A percentile compares a stretch with the other conserved stretches of the same genome.
Evolutionary conservation across 2,888 invertebrate species (phyloP).

Genomic region (Anticlea derivata): DNA sequence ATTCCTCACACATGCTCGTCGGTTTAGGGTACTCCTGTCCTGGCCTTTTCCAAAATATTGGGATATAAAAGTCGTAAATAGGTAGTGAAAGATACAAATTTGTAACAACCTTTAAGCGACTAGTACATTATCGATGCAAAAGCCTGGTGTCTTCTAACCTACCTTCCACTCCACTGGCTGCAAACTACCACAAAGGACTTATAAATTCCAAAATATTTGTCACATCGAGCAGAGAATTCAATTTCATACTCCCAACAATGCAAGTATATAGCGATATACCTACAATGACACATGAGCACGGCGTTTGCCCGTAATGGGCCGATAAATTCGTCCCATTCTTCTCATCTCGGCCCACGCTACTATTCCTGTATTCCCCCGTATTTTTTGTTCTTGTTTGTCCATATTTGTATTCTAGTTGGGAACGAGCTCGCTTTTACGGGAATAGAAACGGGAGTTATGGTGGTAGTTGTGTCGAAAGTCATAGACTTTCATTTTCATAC

Average conservation of each 20-base stretch:
- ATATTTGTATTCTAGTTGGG: constrained; percentile 42
- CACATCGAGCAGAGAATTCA: neutral
- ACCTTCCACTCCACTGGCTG: too few species aligned
- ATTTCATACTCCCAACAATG: constrained; percentile 11
- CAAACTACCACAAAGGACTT: too few species aligned
- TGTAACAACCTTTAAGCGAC: too few species aligned
- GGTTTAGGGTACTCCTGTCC: too few species aligned
- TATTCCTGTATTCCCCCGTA: constrained; percentile 42
- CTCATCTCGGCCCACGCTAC: constrained; percentile 40
- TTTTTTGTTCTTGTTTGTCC: constrained; percentile 45
- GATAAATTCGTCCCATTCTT: constrained; percentile 52
- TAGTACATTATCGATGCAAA: too few species aligned
- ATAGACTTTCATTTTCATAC: constrained; percentile 28
- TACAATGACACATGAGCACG: constrained; percentile 46
- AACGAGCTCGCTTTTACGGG: constrained; percentile 31
- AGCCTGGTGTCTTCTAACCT: too few species aligned
- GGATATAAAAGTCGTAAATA: too few species aligned
- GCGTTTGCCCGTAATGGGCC: constrained; percentile 47
- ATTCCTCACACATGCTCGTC: too few species aligned
- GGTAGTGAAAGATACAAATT: too few species aligned
- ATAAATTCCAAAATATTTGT: constrained; percentile 7
- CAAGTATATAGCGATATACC: constrained; percentile 16
- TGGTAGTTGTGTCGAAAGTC: constrained; percentile 22
- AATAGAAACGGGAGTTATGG: constrained; percentile 30
- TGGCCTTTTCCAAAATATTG: too few species aligned